phyloP scores from a whole-genome alignment of 1,140 invertebrate species.

The Hyphantria cunea region DNA sequence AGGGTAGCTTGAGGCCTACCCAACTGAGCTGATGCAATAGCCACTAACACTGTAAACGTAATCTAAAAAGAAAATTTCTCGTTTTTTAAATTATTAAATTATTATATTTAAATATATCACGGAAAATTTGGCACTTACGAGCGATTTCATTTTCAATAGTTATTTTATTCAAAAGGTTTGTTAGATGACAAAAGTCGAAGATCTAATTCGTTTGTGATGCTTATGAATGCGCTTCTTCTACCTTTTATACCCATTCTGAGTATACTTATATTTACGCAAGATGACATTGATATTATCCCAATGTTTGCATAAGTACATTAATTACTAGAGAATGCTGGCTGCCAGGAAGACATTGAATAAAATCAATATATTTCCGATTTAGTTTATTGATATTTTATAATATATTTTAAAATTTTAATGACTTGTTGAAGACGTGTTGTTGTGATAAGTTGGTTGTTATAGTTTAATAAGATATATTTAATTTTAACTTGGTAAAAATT shows the following conservation, averaged over 20 bases:
- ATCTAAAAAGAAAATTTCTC: slow-evolving; percentile 18
- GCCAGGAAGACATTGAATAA: neutral
- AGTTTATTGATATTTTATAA: neutral
- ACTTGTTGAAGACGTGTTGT: neutral
- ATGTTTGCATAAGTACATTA: slow-evolving; percentile 33
- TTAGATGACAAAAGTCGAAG: neutral
- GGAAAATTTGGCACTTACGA: slow-evolving; percentile 20
- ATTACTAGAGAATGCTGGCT: slow-evolving; percentile 24
- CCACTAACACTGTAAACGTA: slow-evolving; percentile 28
- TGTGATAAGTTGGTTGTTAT: neutral
- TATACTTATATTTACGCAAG: slow-evolving; percentile 37
- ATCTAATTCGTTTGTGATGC: slow-evolving; percentile 28
- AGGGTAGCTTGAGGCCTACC: neutral
- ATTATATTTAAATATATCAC: neutral
- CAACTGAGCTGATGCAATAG: slow-evolving; percentile 27
- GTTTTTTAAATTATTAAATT: neutral
- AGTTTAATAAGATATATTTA: too few relatives aligned
- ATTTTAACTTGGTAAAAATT: too few relatives aligned
- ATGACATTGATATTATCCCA: slow-evolving; percentile 39
- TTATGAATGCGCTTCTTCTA: slow-evolving; percentile 20
- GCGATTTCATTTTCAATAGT: slow-evolving; percentile 32
- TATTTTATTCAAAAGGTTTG: neutral
- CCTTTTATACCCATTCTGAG: slow-evolving; percentile 34
- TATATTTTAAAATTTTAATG: neutral
- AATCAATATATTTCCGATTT: neutral